Percentiles rank a stretch among this genome's conserved stretches.
These are phyloP conservation scores for Encarsia formosa DNA, from an alignment of 2,888 invertebrate genomes.

Conservation along the genomic window DNA sequence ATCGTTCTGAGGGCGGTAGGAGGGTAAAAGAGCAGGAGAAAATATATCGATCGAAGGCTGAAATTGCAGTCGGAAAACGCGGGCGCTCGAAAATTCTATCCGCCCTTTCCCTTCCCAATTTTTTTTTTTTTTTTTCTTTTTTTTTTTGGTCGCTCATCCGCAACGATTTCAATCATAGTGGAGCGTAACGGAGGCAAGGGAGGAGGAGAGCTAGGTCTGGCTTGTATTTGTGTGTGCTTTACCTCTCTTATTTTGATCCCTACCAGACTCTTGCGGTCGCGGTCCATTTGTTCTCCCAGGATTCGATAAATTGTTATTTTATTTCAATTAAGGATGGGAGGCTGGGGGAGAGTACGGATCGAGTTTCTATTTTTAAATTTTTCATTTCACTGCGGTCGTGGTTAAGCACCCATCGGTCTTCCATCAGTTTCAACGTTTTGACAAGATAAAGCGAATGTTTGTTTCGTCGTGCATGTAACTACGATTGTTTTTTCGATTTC, in stretches of 20 bases:
- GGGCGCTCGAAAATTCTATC: slow-evolving; percentile 13
- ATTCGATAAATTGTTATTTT: slow-evolving; percentile 6
- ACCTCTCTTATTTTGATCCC: not conserved
- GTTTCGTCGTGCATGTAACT: too few relatives aligned
- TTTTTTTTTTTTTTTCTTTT: too few relatives aligned
- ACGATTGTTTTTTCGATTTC: too few relatives aligned
- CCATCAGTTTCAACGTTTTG: too few relatives aligned
- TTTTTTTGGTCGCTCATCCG: slow-evolving; percentile 2
- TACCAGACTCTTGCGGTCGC: slow-evolving; percentile 11
- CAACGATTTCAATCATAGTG: slow-evolving; percentile 14
- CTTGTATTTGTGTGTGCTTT: not conserved
- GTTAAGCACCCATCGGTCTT: too few relatives aligned
- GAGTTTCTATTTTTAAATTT: not conserved
- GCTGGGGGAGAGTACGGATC: not conserved
- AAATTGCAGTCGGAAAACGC: not conserved
- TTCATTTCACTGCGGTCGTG: not conserved
- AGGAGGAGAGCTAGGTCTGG: too few relatives aligned
- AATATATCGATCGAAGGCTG: slow-evolving; percentile 2
- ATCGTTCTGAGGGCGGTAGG: not conserved
- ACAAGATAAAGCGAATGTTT: too few relatives aligned
- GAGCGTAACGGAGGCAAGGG: too few relatives aligned
- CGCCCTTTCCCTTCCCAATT: too few relatives aligned
- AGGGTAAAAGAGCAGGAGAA: not conserved
- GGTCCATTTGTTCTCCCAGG: slow-evolving; percentile 5
- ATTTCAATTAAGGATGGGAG: slow-evolving; percentile 1